Percentiles rank a stretch among this genome's conserved stretches.
Conservation (phyloP, 30 jellyfish, hydroid and myxozoan species). For the Nemopilema nomurai region DNA sequence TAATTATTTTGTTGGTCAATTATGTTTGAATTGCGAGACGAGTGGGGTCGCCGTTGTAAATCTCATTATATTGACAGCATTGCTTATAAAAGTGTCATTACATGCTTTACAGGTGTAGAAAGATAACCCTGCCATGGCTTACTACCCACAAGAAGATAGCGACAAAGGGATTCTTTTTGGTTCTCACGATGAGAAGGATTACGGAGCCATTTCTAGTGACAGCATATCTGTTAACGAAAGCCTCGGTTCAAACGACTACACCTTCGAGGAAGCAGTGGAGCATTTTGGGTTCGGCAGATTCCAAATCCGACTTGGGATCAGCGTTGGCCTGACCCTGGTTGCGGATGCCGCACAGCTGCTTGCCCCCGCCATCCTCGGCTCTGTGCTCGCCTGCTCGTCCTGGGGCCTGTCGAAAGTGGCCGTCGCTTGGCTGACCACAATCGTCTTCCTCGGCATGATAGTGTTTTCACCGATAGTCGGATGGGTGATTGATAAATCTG, state of each 20-base stretch:
- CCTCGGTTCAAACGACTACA: constrained; percentile 21
- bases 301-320: constrained; percentile 62
- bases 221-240: background rate
- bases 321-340: constrained; percentile 54
- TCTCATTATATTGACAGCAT: too few relatives aligned
- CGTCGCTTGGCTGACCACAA: constrained; percentile 71
- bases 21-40: too few relatives aligned
- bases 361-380: constrained; percentile 58
- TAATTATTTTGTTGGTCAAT: too few relatives aligned
- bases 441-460: constrained; percentile 65
- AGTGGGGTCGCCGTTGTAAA: too few relatives aligned
- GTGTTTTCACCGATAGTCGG: constrained; percentile 55
- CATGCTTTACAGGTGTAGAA: background rate
- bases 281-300: constrained; percentile 72
- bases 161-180: background rate
- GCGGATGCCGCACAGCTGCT: constrained; percentile 69
- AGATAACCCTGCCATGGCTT: background rate
- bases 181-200: background rate
- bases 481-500: constrained; percentile 39
- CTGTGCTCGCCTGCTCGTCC: constrained; percentile 47
- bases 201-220: background rate
- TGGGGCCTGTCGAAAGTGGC: constrained; percentile 58
- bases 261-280: constrained; percentile 72
- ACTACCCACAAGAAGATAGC: background rate
- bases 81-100: background rate